These are phyloP conservation scores for Pantherophis vulpinus DNA, from an alignment of 2,797 vertebrate genomes.

Conservation along the genomic window DNA sequence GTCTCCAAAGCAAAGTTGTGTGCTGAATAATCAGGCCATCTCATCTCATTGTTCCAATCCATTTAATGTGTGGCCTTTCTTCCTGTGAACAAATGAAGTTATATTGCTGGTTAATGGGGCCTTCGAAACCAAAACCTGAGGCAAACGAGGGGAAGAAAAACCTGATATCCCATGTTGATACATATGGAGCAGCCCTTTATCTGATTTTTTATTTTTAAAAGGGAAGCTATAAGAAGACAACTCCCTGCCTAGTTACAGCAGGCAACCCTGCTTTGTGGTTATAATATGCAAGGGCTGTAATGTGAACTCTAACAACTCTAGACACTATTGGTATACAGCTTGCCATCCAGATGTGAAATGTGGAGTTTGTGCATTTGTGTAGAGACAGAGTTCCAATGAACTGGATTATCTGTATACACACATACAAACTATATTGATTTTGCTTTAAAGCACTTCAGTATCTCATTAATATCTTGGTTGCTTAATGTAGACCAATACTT, in stretches of 20 bases:
- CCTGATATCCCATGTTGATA: not conserved
- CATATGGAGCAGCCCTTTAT: not conserved
- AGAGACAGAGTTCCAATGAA: not conserved
- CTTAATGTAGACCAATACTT: not conserved
- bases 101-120: slow-evolving; percentile 16
- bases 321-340: not conserved
- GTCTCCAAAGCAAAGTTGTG: slow-evolving; percentile 38
- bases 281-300: not conserved
- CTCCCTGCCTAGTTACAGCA: not conserved
- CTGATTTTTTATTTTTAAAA: slow-evolving; percentile 1
- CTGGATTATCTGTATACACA: not conserved
- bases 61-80: slow-evolving; percentile 41
- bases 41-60: slow-evolving; percentile 30
- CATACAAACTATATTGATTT: not conserved
- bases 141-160: not conserved
- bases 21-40: slow-evolving; percentile 35
- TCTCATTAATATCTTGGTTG: not conserved
- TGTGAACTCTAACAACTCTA: not conserved
- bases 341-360: not conserved
- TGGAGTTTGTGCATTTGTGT: not conserved
- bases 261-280: not conserved
- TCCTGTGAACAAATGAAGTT: slow-evolving; percentile 42
- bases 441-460: not conserved
- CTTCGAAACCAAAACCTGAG: slow-evolving; percentile 25
- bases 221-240: not conserved